Conservation (phyloP, 2,113 vertebrate species). For the Phrynosoma blainvillii region DNA sequence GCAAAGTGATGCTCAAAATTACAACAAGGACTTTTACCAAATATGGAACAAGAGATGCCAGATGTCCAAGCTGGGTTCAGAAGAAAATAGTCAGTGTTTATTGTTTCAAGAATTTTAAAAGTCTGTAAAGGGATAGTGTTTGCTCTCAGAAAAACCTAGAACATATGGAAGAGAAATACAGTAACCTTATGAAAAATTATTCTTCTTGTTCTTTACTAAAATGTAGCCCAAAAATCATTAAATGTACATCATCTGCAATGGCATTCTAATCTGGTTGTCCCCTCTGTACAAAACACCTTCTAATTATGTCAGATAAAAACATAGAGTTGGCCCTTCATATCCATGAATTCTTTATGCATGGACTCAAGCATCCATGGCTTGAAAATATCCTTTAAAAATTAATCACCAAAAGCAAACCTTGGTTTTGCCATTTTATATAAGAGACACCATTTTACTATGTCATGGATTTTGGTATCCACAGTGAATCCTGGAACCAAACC, state of each 20-base stretch:
- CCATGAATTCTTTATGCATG: no score
- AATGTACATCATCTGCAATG: conserved; percentile 56
- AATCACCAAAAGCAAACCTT: no score
- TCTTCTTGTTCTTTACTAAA: conserved; percentile 49
- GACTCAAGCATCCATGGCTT: no score
- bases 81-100: neutral
- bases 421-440: no score
- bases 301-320: conserved; percentile 73
- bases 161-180: conserved; percentile 37
- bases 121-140: conserved; percentile 30
- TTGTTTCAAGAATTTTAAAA: neutral
- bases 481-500: no score
- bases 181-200: conserved; percentile 47
- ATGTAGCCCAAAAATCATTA: conserved; percentile 53
- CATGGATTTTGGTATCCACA: no score
- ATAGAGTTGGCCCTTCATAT: neutral
- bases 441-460: no score
- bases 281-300: conserved; percentile 66
- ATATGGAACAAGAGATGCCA: no score
- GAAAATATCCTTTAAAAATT: no score
- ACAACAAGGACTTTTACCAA: no score
- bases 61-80: neutral
- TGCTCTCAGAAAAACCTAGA: neutral
- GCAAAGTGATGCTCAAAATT: no score
- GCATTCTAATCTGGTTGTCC: conserved; percentile 42